Evolutionary conservation across 2,113 vertebrate species (phyloP).

Genomic region (Silurus glanis): DNA sequence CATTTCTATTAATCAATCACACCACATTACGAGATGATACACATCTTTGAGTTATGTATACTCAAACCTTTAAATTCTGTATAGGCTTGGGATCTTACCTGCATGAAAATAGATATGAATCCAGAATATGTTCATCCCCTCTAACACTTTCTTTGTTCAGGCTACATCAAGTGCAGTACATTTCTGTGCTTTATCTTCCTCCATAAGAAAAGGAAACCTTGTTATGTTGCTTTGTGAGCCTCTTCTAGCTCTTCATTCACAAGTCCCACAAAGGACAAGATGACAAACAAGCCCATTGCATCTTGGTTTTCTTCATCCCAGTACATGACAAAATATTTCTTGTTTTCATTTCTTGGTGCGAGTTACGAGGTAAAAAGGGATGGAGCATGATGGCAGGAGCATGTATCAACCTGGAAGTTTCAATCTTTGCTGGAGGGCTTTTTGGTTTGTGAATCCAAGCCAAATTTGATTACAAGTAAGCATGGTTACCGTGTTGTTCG

Average conservation of each 20-base stretch:
- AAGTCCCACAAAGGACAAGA: not conserved
- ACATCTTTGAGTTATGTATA: too few relatives aligned
- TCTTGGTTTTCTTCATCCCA: not conserved
- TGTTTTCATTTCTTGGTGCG: not conserved
- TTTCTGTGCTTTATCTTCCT: not conserved
- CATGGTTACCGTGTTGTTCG: conserved; percentile 28
- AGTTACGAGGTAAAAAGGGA: conserved; percentile 16
- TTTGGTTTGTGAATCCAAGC: conserved; percentile 51
- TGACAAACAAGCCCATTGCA: not conserved
- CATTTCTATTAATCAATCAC: too few relatives aligned
- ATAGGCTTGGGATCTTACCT: not conserved
- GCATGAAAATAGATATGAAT: not conserved
- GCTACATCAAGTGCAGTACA: not conserved
- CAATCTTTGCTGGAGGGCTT: conserved; percentile 10
- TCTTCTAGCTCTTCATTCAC: not conserved
- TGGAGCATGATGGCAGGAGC: not conserved
- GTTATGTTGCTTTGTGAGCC: conserved; percentile 1
- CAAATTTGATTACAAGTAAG: conserved; percentile 46
- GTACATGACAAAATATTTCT: conserved; percentile 10
- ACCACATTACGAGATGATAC: too few relatives aligned
- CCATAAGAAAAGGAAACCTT: not conserved
- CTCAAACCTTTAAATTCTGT: too few relatives aligned
- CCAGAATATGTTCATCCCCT: not conserved
- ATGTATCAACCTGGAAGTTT: conserved; percentile 11
- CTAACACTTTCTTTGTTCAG: not conserved